phyloP scores from a whole-genome alignment of 2,797 vertebrate genomes.

The Eurystomus glaucurus region DNA sequence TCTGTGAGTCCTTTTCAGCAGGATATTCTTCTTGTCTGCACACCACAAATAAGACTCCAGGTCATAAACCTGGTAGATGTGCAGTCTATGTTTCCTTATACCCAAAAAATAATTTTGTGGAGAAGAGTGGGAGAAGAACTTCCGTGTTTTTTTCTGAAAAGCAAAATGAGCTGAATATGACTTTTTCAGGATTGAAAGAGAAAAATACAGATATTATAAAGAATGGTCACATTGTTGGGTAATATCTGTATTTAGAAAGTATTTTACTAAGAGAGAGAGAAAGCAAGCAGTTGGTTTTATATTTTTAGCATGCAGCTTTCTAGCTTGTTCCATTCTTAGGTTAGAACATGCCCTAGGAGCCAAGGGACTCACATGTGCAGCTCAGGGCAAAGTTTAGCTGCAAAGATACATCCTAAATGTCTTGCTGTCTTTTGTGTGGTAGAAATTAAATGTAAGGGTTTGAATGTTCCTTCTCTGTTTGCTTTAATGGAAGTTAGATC shows the following conservation, averaged over 20 bases:
- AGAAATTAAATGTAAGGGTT: background rate
- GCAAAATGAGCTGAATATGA: background rate
- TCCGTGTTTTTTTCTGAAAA: background rate
- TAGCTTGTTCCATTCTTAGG: background rate
- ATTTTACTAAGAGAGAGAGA: background rate
- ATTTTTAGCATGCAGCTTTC: conserved; percentile 33
- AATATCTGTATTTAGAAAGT: background rate
- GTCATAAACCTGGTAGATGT: background rate
- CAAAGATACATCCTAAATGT: background rate
- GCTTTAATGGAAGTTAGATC: background rate
- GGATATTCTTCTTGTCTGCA: conserved; percentile 63
- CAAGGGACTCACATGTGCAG: background rate
- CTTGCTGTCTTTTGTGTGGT: background rate
- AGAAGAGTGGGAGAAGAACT: background rate
- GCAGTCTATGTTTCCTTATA: background rate
- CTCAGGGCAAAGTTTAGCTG: background rate
- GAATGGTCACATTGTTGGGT: background rate
- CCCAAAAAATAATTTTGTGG: background rate
- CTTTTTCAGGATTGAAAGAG: background rate
- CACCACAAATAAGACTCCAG: background rate
- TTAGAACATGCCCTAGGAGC: background rate
- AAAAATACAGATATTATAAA: background rate
- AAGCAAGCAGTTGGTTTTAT: background rate
- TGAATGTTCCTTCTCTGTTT: background rate
- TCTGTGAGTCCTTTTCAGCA: conserved; percentile 66